Conservation (phyloP, 1,140 invertebrate genomes). For the Drosophila parvula region DNA sequence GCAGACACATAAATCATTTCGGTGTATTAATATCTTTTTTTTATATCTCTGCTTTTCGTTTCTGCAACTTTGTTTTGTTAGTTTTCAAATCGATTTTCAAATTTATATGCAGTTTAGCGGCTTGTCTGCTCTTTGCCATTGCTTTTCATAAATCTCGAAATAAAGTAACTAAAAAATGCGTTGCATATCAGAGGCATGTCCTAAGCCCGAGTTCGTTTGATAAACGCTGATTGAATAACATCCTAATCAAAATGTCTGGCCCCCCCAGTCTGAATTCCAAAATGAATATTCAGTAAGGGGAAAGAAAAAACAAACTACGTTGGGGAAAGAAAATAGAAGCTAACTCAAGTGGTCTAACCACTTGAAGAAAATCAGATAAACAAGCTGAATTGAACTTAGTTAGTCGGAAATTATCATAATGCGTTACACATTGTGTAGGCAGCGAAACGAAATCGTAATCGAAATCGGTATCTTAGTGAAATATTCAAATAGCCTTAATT, state of each 20-base stretch:
- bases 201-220: neutral
- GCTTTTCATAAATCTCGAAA: neutral
- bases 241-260: slow-evolving; percentile 6
- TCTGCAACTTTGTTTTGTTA: slow-evolving; percentile 69
- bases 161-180: slow-evolving; percentile 1
- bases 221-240: slow-evolving; percentile 50
- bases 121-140: slow-evolving; percentile 5
- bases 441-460: slow-evolving; percentile 31
- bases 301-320: neutral
- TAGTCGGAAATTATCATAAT: slow-evolving; percentile 21
- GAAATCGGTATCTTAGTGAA: slow-evolving; percentile 5
- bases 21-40: slow-evolving; percentile 69
- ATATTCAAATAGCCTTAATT: slow-evolving; percentile 13
- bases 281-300: slow-evolving; percentile 60
- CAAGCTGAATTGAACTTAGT: slow-evolving; percentile 37
- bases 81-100: slow-evolving; percentile 73
- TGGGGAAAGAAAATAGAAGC: slow-evolving; percentile 13
- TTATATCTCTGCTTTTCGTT: slow-evolving; percentile 12
- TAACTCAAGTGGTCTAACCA: slow-evolving; percentile 34
- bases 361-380: slow-evolving; percentile 73
- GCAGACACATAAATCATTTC: slow-evolving; percentile 75
- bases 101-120: slow-evolving; percentile 48
- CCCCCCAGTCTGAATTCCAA: slow-evolving; percentile 23
- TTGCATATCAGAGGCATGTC: neutral
- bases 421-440: slow-evolving; percentile 69